These are phyloP conservation scores for Malacoctenus gilli DNA, from an alignment of 2,797 vertebrate species.

Conservation along the genomic window DNA sequence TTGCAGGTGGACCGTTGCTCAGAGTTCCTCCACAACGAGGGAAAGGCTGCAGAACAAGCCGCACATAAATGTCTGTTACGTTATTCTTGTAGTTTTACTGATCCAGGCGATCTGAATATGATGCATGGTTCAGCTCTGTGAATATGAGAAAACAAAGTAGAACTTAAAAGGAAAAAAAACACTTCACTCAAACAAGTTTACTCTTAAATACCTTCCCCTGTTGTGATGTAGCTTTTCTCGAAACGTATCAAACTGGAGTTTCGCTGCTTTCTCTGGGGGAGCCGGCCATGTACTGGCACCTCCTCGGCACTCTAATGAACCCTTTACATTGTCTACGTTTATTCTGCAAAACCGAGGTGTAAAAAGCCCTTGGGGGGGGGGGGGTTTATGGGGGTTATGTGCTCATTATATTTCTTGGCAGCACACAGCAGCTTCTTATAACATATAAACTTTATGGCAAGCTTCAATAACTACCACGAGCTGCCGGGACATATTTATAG, in stretches of 20 bases:
- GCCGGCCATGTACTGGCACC: background rate
- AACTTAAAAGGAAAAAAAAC: background rate
- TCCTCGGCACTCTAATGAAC: background rate
- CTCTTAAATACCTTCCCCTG: too few relatives aligned
- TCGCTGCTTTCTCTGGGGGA: background rate
- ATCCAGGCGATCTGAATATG: background rate
- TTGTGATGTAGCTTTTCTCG: too few relatives aligned
- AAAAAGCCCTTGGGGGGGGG: background rate
- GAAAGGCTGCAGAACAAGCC: conserved; percentile 2
- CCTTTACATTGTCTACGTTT: background rate
- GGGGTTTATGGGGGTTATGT: background rate
- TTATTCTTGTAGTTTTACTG: background rate
- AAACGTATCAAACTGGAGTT: too few relatives aligned
- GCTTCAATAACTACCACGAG: background rate
- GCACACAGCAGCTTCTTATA: background rate
- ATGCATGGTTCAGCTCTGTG: background rate
- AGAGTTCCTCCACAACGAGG: conserved; percentile 20
- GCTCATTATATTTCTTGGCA: background rate
- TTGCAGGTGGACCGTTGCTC: conserved; percentile 33
- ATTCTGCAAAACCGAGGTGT: background rate
- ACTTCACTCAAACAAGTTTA: too few relatives aligned
- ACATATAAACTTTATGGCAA: background rate
- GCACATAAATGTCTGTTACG: too few relatives aligned
- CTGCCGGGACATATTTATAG: too few relatives aligned
- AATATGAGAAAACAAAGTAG: background rate